A percentile compares a stretch with the other conserved stretches of the same genome.
Evolutionary conservation across 1,140 invertebrate genomes (phyloP).

Genomic region (Drosophila nannoptera): DNA sequence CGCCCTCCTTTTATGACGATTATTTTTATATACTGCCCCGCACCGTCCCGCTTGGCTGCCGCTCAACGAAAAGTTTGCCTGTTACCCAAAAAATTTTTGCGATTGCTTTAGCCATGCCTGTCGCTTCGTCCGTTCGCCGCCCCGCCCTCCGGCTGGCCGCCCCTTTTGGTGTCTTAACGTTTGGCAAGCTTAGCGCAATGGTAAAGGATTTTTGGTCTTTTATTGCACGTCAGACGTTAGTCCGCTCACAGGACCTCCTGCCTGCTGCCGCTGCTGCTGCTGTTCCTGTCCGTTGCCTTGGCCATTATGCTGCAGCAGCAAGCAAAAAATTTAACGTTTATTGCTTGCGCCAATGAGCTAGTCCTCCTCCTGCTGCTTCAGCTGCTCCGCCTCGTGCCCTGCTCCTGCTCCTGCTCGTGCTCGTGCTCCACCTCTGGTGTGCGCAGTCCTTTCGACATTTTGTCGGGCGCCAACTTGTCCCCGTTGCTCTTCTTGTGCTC

Average conservation of each 20-base stretch:
- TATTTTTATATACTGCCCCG: constrained; percentile 63
- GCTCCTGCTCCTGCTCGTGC: not conserved
- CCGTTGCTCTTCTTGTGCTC: constrained; percentile 24
- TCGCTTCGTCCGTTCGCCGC: not conserved
- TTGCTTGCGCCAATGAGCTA: constrained; percentile 76
- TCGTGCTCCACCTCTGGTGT: constrained; percentile 8
- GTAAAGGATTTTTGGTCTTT: constrained; percentile 77
- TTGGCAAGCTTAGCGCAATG: constrained; percentile 72
- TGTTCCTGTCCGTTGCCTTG: constrained; percentile 39
- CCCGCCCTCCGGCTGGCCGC: not conserved
- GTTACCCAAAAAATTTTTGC: constrained; percentile 54
- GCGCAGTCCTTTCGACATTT: constrained; percentile 63
- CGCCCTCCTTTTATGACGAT: constrained; percentile 65
- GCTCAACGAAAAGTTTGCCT: constrained; percentile 45
- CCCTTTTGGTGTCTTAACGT: constrained; percentile 31
- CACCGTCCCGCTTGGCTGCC: constrained; percentile 12
- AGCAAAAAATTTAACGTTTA: constrained; percentile 76
- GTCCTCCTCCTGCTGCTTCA: constrained; percentile 42
- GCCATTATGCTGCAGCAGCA: constrained; percentile 64
- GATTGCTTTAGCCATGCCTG: constrained; percentile 39
- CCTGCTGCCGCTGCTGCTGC: constrained; percentile 26
- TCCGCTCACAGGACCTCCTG: constrained; percentile 59
- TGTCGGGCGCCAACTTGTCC: constrained; percentile 70
- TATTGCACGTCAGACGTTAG: constrained; percentile 74
- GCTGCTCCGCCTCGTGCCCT: not conserved